These are phyloP conservation scores for Scotopteryx bipunctaria DNA, from an alignment of 2,888 invertebrate genomes.

Conservation along the genomic window DNA sequence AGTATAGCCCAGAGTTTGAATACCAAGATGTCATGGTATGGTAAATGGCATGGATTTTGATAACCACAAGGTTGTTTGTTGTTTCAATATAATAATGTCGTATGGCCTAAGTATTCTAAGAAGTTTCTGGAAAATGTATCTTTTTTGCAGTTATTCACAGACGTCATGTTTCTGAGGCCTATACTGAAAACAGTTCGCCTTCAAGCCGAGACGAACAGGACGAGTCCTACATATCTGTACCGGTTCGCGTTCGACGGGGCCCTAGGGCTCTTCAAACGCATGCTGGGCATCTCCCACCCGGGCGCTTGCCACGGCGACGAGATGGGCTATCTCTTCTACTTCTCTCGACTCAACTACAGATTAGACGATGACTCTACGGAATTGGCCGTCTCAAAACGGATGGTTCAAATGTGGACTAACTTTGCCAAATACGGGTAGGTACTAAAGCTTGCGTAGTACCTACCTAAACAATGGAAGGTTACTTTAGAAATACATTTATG, in stretches of 20 bases:
- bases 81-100: no score
- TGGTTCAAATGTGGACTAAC: slow-evolving; percentile 86
- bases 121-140: not conserved
- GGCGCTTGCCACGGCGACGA: slow-evolving; percentile 86
- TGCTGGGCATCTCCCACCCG: slow-evolving; percentile 83
- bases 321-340: slow-evolving; percentile 86
- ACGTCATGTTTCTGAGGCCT: slow-evolving; percentile 85
- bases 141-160: slow-evolving; percentile 81
- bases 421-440: slow-evolving; percentile 85
- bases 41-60: no score
- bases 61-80: no score
- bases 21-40: no score
- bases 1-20: no score
- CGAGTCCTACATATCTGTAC: slow-evolving; percentile 83
- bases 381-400: slow-evolving; percentile 81
- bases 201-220: slow-evolving; percentile 64
- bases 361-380: slow-evolving; percentile 84
- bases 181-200: slow-evolving; percentile 78
- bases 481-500: no score
- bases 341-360: slow-evolving; percentile 84
- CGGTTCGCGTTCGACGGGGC: slow-evolving; percentile 85
- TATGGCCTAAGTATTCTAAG: not conserved
- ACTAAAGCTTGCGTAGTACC: not conserved
- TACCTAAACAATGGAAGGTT: not conserved
- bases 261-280: slow-evolving; percentile 84